Base-by-base conservation (phyloP, 1,140 invertebrate species). In the Euura lappo region DNA sequence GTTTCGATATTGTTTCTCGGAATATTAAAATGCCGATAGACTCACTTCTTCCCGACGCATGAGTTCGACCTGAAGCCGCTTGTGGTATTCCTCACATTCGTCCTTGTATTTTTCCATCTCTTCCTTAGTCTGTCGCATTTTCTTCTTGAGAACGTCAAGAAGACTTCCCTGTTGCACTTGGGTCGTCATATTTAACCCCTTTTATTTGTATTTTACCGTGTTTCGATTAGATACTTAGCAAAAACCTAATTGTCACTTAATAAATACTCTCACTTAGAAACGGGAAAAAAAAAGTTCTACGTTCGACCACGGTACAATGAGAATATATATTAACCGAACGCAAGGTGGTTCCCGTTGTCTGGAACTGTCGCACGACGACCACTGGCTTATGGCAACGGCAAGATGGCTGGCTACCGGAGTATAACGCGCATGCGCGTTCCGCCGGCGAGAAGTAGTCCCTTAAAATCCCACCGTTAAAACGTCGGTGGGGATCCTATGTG, bases 51-150 rank as follows among this genome's bases (percentile, higher is more conserved):
- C 96, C 85, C 96, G 93, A 85, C 95, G 92, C 89, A 96, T 93
- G 85, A 95, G 91, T 92, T 98, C 96, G 81, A 94, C 90, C 90
- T 97, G 95, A 81, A 96, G 90, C 87, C 93, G 92, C 91, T 96
- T 96, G 87, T 96, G 94, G 86, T 93, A 94, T 85, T 97, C 96
- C 87, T 98, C 96, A 85, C 94, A 95, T 87, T 97, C 96, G 88
- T 99, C 98, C 90, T 97, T 98, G 89, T 96, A 97, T 88, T 96
- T 94, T 87, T 99, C 97, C 93, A 97, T 95, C 91, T 99, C 98
- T 86, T 98, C 96, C 90, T 98, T 98, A 75, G 98, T 96, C 86
- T 97, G 95, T 80, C 96, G 92, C 98, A 99, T 99, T 93, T 99
- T 99, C 92, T 98, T 98, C 92, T 99, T 99, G 78, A 99, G 91